Base-by-base conservation (phyloP, 1,140 invertebrate species). In the Camponotus pennsylvanicus region DNA sequence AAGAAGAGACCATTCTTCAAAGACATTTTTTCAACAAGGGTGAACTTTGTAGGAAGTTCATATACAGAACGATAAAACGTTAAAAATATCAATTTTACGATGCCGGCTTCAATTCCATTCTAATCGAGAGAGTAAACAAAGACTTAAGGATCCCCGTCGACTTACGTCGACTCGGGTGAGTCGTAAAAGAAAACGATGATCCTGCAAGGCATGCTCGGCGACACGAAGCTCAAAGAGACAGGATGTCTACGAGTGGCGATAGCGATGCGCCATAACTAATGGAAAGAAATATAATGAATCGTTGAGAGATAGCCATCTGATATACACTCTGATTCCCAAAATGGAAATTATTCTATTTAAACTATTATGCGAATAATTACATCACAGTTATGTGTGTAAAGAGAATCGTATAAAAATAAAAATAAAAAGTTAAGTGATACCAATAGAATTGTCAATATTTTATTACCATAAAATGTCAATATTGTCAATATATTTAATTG, bases 131-230 rank as follows among this genome's bases (percentile, higher is more conserved):
- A 59, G 73, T 84, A 88, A 86, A 90, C 86, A 88, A 69, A 55
- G 85, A 42, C 86, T 89, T 85, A 84, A 89, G 59, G 75, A 85
- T 80, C 55, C 49, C 49, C 79, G 21, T 64, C 40, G 80, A 69
- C 9, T 88, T 52, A 73, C 32, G 66, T 86, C 71, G 40, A 34
- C 55, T 84, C 59, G 61, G 32, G 15, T 42, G 21, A 86, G 86
- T 90, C 89, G 83, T 90, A 90, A 90, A 90, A 90, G 61, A 64
- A 90, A 90, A 88, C 83, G 77, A 59, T 90, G 82, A 90, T 90
- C 89, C 89, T 71, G 71, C 34, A 57, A 34, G 49, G 32, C 13
- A 27, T 75, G 61, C 86, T 80, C 3, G 73, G 88, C 63, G 89
- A 90, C 89, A 90, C 89, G 89, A 73, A 89, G 61, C 66, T 86